Evolutionary conservation across 37 sponge, comb jelly and placozoan species (phyloP).

Genomic region (Spongia lamella): DNA sequence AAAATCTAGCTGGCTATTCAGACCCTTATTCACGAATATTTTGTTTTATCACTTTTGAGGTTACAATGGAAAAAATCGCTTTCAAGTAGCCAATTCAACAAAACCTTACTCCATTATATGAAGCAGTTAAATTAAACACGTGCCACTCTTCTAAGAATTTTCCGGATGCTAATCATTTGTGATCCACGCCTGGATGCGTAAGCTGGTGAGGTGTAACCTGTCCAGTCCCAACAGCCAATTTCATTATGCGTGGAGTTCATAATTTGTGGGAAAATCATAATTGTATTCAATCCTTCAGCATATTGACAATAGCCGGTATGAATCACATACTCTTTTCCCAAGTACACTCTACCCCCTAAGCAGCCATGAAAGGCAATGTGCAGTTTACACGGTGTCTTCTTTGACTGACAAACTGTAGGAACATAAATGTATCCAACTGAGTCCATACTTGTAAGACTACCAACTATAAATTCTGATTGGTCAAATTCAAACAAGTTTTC

Average conservation of each 20-base stretch:
- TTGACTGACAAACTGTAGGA: constrained; percentile 63
- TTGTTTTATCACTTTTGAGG: too few species aligned
- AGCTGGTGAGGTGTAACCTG: constrained; percentile 60
- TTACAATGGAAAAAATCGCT: too few species aligned
- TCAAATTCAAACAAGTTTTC: constrained; percentile 61
- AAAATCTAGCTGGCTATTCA: too few species aligned
- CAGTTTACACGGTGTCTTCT: constrained; percentile 51
- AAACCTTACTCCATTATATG: too few species aligned
- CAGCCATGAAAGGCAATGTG: constrained; percentile 86
- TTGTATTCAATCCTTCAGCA: constrained; percentile 75
- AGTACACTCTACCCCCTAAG: constrained; percentile 60
- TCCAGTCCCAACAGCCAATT: constrained; percentile 85
- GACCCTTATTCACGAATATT: too few species aligned
- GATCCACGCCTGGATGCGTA: constrained; percentile 65
- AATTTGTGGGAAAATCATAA: constrained; percentile 77
- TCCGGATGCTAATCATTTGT: constrained; percentile 69
- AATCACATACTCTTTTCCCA: constrained; percentile 42
- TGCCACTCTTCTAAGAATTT: constrained; percentile 59
- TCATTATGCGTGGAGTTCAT: constrained; percentile 51
- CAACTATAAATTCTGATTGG: constrained; percentile 70
- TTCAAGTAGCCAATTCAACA: too few species aligned
- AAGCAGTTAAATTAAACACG: constrained; percentile 8
- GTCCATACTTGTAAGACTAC: constrained; percentile 56
- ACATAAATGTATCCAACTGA: constrained; percentile 76
- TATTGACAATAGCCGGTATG: constrained; percentile 63